Evolutionary conservation across 2,888 invertebrate species (phyloP).

Genomic region (Drosophila rubida): DNA sequence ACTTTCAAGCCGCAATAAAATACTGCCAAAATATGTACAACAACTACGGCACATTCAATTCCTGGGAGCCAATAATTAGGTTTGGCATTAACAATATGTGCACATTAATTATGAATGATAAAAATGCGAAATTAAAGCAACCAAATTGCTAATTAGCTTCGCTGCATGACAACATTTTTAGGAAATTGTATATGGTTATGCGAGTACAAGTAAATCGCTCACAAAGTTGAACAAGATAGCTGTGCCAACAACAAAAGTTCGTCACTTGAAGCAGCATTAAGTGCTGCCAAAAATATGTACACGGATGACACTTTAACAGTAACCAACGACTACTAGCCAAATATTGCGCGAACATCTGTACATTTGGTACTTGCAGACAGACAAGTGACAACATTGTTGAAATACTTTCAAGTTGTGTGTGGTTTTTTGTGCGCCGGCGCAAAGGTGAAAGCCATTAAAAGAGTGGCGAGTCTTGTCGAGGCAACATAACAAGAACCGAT

Average conservation of each 20-base stretch:
- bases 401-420: conserved; percentile 46
- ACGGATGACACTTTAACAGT: not conserved
- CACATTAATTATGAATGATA: no score
- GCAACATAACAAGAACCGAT: conserved; percentile 25
- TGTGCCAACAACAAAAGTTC: no score
- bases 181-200: not conserved
- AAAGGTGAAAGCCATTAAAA: conserved; percentile 72
- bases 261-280: not conserved
- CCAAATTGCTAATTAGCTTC: not conserved
- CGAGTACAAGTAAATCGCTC: not conserved
- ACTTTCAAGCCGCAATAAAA: conserved; percentile 17
- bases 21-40: not conserved
- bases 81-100: no score
- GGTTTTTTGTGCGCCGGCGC: conserved; percentile 32
- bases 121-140: no score
- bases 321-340: not conserved
- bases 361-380: not conserved
- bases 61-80: not conserved
- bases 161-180: not conserved
- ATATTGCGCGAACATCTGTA: not conserved
- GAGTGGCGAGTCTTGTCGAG: conserved; percentile 11
- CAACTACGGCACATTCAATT: not conserved
- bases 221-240: not conserved
- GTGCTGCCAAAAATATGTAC: not conserved
- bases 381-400: conserved; percentile 43